Evolutionary conservation across 2,888 invertebrate species (phyloP).

Genomic region (Chymomyza caudatula): DNA sequence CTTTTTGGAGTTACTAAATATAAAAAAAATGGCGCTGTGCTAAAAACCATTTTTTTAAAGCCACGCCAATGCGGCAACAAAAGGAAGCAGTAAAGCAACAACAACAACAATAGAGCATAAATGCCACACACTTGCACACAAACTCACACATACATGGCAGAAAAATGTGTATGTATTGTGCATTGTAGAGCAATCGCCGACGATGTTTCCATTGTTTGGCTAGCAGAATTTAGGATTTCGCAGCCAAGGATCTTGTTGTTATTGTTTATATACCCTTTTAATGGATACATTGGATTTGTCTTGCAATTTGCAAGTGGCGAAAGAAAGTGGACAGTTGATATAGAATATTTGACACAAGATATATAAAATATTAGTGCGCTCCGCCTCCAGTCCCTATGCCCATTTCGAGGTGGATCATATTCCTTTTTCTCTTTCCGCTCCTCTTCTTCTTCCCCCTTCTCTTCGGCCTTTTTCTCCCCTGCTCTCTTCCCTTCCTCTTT

Average conservation of each 20-base stretch:
- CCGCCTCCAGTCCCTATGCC: too few species aligned
- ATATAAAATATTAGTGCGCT: too few species aligned
- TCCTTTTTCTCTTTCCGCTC: too few species aligned
- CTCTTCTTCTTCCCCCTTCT: too few species aligned
- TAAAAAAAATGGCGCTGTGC: conserved; percentile 18
- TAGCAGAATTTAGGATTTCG: conserved; percentile 51
- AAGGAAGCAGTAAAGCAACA: conserved; percentile 33
- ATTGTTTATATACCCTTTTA: background rate
- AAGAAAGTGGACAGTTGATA: too few species aligned
- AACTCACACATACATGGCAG: background rate
- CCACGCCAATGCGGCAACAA: conserved; percentile 61
- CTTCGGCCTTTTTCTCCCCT: too few species aligned
- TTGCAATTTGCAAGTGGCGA: background rate
- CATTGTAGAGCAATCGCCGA: conserved; percentile 31
- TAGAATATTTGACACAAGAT: too few species aligned
- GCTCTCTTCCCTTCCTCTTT: too few species aligned
- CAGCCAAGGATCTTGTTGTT: background rate
- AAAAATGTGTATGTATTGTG: conserved; percentile 12
- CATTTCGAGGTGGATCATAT: too few species aligned
- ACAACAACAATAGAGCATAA: conserved; percentile 16
- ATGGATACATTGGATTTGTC: background rate
- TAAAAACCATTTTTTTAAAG: conserved; percentile 49
- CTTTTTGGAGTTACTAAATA: conserved; percentile 46
- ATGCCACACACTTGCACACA: background rate
- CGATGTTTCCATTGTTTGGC: conserved; percentile 9